Base-by-base conservation (phyloP, 2,113 vertebrate genomes). In the Pseudorasbora parva region DNA sequence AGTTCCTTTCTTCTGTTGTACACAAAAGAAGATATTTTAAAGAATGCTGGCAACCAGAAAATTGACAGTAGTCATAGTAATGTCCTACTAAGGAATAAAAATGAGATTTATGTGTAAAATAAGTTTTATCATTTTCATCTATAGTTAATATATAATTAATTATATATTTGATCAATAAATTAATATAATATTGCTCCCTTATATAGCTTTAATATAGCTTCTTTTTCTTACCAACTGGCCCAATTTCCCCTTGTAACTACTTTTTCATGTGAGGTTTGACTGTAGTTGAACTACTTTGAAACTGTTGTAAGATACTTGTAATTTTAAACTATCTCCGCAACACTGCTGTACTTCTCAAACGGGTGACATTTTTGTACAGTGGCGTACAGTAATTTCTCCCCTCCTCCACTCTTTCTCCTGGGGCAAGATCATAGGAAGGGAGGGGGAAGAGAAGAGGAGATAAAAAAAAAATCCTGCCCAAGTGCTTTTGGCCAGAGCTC, bases 401-500 rank as follows among this genome's bases (percentile, higher is more conserved):
- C 47, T 82, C 71, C 81, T 79, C 69, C 72, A 19, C 23, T 12
- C 59, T 68, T 81, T 82, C 82, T 81, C 82, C 84, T 77, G 74
- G 78, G 88, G 84, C 88, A 86, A 82, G 82, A 85, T 83, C 86
- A 87, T 80, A 72, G 62, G 60, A 33, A 54, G 62, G 78, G 84
- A 62, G 68, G 43, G 68, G 23, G 27, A 37, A 74, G 56, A 68
- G 25, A 57, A 78, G 33, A 79, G 71, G 25, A 45, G 56, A 62
- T 37, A 54, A 54, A 33, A 30, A 69, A 69, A 71, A 51, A 54
- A 84, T 57, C 45, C 72, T 82, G 69, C 74, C 75, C 57, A 83
- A 85, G 87, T 88, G 80, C 81, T 88, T 87, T 85, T 93, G 91
- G 90, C 93, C 90, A 84, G 87, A 90, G 91, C 66, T 91, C 91